Evolutionary conservation across 2,888 invertebrate genomes (phyloP).

Genomic region (Megastigmus dorsalis): DNA sequence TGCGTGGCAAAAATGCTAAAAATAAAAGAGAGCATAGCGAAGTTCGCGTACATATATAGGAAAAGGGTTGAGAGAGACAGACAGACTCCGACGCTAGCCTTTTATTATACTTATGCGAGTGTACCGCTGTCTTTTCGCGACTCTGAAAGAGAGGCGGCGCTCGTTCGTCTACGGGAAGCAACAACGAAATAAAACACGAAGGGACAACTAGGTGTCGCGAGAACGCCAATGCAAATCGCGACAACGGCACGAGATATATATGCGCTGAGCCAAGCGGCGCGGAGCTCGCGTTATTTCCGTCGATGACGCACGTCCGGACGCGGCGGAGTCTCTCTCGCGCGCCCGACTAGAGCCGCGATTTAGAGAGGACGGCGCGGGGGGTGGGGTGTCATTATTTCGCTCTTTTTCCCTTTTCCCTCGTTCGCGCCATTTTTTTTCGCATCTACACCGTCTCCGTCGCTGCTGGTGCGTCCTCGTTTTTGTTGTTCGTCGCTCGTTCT

Average conservation of each 20-base stretch:
- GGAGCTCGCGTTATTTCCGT: conserved; percentile 23
- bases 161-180: no score
- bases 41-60: no score
- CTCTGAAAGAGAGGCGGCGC: background rate
- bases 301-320: conserved; percentile 44
- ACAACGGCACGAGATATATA: no score
- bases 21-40: background rate
- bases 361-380: conserved; percentile 19
- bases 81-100: conserved; percentile 4
- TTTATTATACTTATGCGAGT: conserved; percentile 19
- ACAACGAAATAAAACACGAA: no score
- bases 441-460: no score
- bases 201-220: no score
- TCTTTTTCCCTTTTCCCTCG: conserved; percentile 20
- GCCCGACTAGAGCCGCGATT: conserved; percentile 38
- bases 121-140: conserved; percentile 30
- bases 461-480: no score
- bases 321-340: no score
- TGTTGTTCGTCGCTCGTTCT: background rate
- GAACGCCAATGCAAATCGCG: no score
- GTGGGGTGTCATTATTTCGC: conserved; percentile 40
- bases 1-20: conserved; percentile 31
- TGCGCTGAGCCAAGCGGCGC: no score
- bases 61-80: no score
- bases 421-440: conserved; percentile 7